A percentile compares a stretch with the other conserved stretches of the same genome.
Evolutionary conservation across 2,888 invertebrate genomes (phyloP).

Genomic region (Baronia brevicornis): DNA sequence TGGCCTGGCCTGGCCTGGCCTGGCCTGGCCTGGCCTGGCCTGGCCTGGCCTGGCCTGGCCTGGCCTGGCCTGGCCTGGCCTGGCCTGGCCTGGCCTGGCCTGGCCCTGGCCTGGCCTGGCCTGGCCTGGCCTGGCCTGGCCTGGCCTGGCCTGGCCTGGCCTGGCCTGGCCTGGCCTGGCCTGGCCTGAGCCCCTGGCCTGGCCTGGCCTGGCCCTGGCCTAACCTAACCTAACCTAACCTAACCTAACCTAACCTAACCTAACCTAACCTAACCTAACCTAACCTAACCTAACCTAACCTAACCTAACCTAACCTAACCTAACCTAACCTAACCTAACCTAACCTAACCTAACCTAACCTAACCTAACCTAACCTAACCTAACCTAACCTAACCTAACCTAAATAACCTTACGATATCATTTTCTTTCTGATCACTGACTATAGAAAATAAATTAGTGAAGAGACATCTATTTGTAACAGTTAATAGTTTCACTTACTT

Average conservation of each 20-base stretch:
- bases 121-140: slow-evolving; percentile 13
- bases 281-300: slow-evolving; percentile 23
- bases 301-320: slow-evolving; percentile 23
- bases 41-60: slow-evolving; percentile 23
- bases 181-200: slow-evolving; percentile 8
- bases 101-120: slow-evolving; percentile 16
- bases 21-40: slow-evolving; percentile 19
- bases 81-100: slow-evolving; percentile 18
- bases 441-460: too few species aligned
- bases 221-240: slow-evolving; percentile 23
- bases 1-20: slow-evolving; percentile 20
- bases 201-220: slow-evolving; percentile 21
- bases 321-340: slow-evolving; percentile 23
- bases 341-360: slow-evolving; percentile 22
- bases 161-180: slow-evolving; percentile 1
- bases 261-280: slow-evolving; percentile 20
- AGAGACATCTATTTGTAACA: too few species aligned
- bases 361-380: slow-evolving; percentile 23
- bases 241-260: slow-evolving; percentile 20
- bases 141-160: slow-evolving; percentile 7
- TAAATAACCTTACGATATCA: too few species aligned
- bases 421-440: too few species aligned
- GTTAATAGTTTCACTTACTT: too few species aligned
- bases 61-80: slow-evolving; percentile 23
- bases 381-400: slow-evolving; percentile 22